Evolutionary conservation across 2,888 invertebrate genomes (phyloP).

Genomic region (Pachymerium ferrugineum): DNA sequence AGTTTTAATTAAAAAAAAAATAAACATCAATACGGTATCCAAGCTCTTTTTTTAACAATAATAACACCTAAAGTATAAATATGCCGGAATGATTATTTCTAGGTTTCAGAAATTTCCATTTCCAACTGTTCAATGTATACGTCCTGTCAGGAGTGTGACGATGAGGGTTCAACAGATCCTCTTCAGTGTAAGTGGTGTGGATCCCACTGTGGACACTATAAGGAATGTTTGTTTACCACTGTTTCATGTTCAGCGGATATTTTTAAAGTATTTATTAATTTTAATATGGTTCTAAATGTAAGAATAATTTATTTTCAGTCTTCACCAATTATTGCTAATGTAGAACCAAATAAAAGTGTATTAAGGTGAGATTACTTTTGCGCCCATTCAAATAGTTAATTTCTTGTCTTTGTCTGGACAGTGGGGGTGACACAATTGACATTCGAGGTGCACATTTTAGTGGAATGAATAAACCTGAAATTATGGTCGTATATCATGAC

Average conservation of each 20-base stretch:
- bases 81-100: too few relatives aligned
- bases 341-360: slow-evolving; percentile 40
- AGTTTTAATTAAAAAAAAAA: too few relatives aligned
- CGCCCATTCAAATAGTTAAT: not conserved
- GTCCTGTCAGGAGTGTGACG: slow-evolving; percentile 43
- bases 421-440: slow-evolving; percentile 44
- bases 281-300: slow-evolving; percentile 42
- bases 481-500: slow-evolving; percentile 40
- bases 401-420: slow-evolving; percentile 38
- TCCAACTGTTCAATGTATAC: slow-evolving; percentile 44
- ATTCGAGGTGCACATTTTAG: slow-evolving; percentile 45
- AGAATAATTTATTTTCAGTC: too few relatives aligned
- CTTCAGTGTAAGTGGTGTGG: slow-evolving; percentile 48
- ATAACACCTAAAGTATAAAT: too few relatives aligned
- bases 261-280: slow-evolving; percentile 33
- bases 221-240: slow-evolving; percentile 36
- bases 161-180: slow-evolving; percentile 43
- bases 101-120: slow-evolving; percentile 45
- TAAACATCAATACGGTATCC: too few relatives aligned
- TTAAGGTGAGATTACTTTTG: slow-evolving; percentile 41
- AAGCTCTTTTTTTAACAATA: too few relatives aligned
- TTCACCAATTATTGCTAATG: slow-evolving; percentile 39
- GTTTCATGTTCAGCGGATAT: not conserved
- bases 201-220: slow-evolving; percentile 41
- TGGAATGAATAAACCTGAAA: slow-evolving; percentile 43